phyloP scores from a whole-genome alignment of 2,888 invertebrate species.

The Ectobius pallidus region DNA sequence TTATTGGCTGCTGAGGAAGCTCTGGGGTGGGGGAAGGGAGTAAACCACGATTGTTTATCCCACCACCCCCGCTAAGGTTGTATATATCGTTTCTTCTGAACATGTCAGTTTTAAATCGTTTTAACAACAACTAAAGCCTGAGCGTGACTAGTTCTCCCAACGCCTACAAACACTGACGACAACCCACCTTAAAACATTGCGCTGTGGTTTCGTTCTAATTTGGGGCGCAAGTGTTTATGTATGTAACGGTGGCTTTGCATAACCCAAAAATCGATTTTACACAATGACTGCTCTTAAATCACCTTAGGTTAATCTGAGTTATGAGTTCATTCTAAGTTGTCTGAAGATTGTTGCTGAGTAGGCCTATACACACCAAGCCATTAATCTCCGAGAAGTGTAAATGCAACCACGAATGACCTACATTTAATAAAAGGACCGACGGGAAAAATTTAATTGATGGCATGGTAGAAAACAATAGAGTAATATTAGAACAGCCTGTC shows the following conservation, averaged over 20 bases:
- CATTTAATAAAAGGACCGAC: too few species aligned
- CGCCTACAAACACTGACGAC: neutral
- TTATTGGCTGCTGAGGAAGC: neutral
- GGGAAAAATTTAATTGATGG: too few species aligned
- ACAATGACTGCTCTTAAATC: neutral
- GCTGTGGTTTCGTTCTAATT: neutral
- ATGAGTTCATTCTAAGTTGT: neutral
- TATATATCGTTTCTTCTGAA: neutral
- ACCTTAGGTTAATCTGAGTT: neutral
- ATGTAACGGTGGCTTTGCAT: constrained; percentile 3
- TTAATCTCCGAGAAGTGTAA: too few species aligned
- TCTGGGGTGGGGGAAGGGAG: neutral
- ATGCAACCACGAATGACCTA: too few species aligned
- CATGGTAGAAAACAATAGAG: too few species aligned
- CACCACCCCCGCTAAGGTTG: neutral
- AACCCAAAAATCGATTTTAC: neutral
- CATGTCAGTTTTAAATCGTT: constrained; percentile 6
- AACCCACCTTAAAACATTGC: neutral
- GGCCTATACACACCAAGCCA: too few species aligned
- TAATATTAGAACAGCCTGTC: too few species aligned
- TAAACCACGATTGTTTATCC: neutral
- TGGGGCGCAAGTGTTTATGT: neutral
- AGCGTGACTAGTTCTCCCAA: neutral
- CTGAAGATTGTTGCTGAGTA: too few species aligned
- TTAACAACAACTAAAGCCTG: neutral